A percentile compares a stretch with the other conserved stretches of the same genome.
phyloP scores from a whole-genome alignment of 2,888 invertebrate species.

The Aelia acuminata region DNA sequence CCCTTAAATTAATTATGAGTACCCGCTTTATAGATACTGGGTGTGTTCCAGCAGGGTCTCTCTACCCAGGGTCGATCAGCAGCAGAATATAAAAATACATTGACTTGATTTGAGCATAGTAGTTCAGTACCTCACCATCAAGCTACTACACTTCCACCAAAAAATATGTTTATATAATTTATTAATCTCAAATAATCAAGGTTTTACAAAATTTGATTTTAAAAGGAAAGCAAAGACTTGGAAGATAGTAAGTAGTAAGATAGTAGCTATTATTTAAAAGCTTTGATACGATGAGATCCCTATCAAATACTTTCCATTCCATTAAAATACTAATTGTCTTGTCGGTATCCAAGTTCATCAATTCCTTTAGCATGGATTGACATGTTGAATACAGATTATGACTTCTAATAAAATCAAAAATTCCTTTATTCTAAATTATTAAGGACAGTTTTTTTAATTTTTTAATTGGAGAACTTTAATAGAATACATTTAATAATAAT shows the following conservation, averaged over 20 bases:
- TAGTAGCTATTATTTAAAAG: slow-evolving; percentile 81
- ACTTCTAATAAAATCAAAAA: slow-evolving; percentile 88
- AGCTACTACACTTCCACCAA: no score
- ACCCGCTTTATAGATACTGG: no score
- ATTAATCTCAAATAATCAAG: background rate
- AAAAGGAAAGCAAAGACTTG: slow-evolving; percentile 69
- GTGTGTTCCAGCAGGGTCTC: no score
- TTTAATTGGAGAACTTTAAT: background rate
- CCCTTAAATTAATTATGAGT: no score
- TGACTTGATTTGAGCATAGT: no score
- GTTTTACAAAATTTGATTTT: background rate
- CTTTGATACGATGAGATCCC: slow-evolving; percentile 86
- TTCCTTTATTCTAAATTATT: slow-evolving; percentile 85
- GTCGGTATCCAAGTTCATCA: slow-evolving; percentile 89
- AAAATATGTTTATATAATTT: no score
- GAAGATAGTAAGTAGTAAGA: slow-evolving; percentile 84
- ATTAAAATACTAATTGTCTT: slow-evolving; percentile 86
- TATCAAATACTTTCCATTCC: slow-evolving; percentile 80
- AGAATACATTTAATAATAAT: background rate
- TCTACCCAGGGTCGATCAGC: no score
- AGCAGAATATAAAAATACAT: no score
- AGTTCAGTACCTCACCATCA: no score
- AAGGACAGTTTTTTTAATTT: background rate
- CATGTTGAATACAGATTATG: slow-evolving; percentile 87
- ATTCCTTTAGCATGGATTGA: slow-evolving; percentile 87